Evolutionary conservation across 2,113 vertebrate genomes (phyloP).

Genomic region (Phoxinus phoxinus): DNA sequence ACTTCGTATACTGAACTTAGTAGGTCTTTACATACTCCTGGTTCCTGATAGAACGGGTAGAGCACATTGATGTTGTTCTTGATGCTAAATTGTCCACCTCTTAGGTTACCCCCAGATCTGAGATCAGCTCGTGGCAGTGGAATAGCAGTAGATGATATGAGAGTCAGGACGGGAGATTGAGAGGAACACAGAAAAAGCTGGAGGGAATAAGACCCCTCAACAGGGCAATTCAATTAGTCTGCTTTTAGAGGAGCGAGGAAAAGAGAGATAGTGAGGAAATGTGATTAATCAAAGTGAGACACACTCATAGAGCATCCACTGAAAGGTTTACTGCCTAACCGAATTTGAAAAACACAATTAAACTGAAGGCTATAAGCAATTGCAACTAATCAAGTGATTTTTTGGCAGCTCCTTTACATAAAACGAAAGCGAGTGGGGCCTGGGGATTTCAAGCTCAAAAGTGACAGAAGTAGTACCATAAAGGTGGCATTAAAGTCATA

Average conservation of each 20-base stretch:
- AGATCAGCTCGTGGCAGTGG: conserved; percentile 21
- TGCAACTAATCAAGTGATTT: conserved; percentile 9
- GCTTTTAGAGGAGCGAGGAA: conserved; percentile 48
- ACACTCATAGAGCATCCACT: conserved; percentile 32
- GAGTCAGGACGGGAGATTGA: conserved; percentile 36
- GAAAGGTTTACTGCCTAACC: conserved; percentile 43
- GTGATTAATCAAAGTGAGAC: conserved; percentile 56
- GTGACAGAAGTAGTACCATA: neutral
- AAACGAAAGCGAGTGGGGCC: neutral
- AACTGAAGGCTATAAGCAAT: conserved; percentile 36
- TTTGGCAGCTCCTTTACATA: conserved; percentile 8
- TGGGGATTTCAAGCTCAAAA: neutral
- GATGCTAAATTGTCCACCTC: conserved; percentile 38
- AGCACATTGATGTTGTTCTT: conserved; percentile 16
- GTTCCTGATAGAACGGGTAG: neutral
- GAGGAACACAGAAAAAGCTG: conserved; percentile 46
- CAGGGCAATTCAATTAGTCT: conserved; percentile 59
- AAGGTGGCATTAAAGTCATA: neutral
- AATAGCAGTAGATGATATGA: conserved; percentile 30
- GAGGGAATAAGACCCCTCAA: conserved; percentile 56
- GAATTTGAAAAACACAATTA: conserved; percentile 39
- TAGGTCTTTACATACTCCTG: neutral
- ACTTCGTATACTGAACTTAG: neutral
- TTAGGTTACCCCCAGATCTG: neutral
- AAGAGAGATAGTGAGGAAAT: conserved; percentile 44